Percentiles rank a stretch among this genome's conserved stretches.
Evolutionary conservation across 2,888 invertebrate genomes (phyloP).

Genomic region (Phortica okadai): DNA sequence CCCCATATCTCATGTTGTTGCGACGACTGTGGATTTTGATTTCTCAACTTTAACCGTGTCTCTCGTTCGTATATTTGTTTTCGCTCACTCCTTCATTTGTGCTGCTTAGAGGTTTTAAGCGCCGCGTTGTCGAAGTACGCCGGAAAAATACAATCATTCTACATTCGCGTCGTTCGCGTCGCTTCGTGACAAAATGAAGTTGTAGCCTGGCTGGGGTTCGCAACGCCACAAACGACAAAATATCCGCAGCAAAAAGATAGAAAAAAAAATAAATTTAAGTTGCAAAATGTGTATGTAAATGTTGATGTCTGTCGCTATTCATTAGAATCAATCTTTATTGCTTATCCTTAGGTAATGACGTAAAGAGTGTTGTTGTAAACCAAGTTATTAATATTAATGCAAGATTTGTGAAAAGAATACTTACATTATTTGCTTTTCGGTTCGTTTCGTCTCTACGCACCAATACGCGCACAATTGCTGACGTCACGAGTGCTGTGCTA

Average conservation of each 20-base stretch:
- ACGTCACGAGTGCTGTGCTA: constrained; percentile 36
- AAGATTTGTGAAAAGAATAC: too few species aligned
- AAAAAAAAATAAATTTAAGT: too few species aligned
- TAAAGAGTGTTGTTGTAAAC: too few species aligned
- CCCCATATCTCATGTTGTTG: constrained; percentile 18
- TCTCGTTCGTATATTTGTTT: background rate
- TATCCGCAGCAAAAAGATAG: too few species aligned
- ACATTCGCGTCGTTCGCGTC: constrained; percentile 59
- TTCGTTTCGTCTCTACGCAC: background rate
- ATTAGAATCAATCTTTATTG: too few species aligned
- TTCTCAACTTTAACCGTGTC: background rate
- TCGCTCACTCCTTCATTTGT: constrained; percentile 51
- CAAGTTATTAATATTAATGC: too few species aligned
- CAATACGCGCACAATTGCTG: constrained; percentile 28
- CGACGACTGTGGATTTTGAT: constrained; percentile 21
- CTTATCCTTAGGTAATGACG: too few species aligned
- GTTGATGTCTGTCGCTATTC: too few species aligned
- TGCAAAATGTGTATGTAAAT: too few species aligned
- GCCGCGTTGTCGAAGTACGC: constrained; percentile 31
- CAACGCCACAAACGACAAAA: background rate
- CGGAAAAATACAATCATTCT: constrained; percentile 52
- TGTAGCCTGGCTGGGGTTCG: constrained; percentile 45
- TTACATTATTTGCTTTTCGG: too few species aligned
- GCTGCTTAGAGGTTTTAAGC: constrained; percentile 37
- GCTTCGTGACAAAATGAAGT: constrained; percentile 49